Evolutionary conservation across 1,140 invertebrate genomes (phyloP), one percentile per base, ranked within the genome.

Genomic region (Philaenus spumarius): DNA sequence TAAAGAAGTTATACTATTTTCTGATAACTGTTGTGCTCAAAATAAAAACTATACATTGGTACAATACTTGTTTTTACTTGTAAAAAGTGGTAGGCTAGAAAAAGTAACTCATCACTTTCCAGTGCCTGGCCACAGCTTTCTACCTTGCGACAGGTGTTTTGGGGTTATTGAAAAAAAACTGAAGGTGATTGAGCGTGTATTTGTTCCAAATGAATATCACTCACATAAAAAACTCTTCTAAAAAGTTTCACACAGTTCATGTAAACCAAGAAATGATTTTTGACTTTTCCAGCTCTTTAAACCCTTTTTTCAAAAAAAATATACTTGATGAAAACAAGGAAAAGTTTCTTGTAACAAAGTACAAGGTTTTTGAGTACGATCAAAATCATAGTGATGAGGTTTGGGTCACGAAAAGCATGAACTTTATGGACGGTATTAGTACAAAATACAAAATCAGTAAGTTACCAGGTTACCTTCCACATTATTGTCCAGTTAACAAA

Each of bases 1-100:
- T 9, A 9, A 7, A 45, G 42, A 45, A 45, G 14, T 45, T 9
- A 45, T 45, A 45, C 15, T 45, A n/a, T 45, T 45, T 45, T 45
- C 42, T 45, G 42, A 45, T 17, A 45, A 45, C 42, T 45, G 42
- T 17, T 45, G 42, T 17, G 42, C 42, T 6, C 42, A 45, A 45
- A 45, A 45, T 15, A 45, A 45, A 45, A 45, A 45, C 42, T n/a
- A n/a, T 9, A 17, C 42, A 45, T 45, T 45, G 42, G 42, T 45
- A 19, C 42, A 45, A 15, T 45, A 45, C 42, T 45, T 45, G n/a
- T n/a, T n/a, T n/a, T n/a, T n/a, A n/a, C n/a, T n/a, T n/a, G n/a
- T n/a, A n/a, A n/a, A n/a, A n/a, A n/a, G n/a, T n/a, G n/a, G n/a
- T n/a, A n/a, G n/a, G n/a, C n/a, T n/a, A n/a, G n/a, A n/a, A n/a